A percentile compares a stretch with the other conserved stretches of the same genome.
phyloP scores from a whole-genome alignment of 2,797 vertebrate species.

The Schizopygopsis pylzovi region DNA sequence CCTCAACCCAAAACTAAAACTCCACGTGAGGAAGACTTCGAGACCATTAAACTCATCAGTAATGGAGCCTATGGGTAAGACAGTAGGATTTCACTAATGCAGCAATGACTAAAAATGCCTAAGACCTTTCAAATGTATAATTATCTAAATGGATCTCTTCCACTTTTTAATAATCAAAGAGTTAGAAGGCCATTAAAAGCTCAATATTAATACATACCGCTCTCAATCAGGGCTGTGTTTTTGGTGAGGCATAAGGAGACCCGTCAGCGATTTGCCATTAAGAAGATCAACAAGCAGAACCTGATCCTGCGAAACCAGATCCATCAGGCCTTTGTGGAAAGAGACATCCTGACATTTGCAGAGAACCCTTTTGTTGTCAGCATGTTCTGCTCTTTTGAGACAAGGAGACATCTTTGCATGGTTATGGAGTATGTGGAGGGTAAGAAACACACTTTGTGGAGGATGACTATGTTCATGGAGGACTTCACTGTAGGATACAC shows the following conservation, averaged over 20 bases:
- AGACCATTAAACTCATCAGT: slow-evolving; percentile 96
- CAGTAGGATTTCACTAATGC: too few relatives aligned
- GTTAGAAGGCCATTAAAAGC: neutral
- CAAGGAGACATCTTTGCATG: slow-evolving; percentile 94
- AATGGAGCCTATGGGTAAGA: slow-evolving; percentile 95
- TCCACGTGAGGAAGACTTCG: slow-evolving; percentile 93
- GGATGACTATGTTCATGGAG: neutral
- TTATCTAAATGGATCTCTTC: neutral
- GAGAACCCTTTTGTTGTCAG: slow-evolving; percentile 98
- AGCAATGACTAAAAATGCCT: neutral
- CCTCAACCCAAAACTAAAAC: slow-evolving; percentile 79
- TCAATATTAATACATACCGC: neutral
- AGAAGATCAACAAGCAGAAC: slow-evolving; percentile 99
- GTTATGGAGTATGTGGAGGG: slow-evolving; percentile 99
- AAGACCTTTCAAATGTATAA: neutral
- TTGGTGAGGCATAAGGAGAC: slow-evolving; percentile 93
- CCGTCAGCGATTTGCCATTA: slow-evolving; percentile 96
- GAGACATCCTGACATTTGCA: slow-evolving; percentile 94
- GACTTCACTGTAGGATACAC: neutral
- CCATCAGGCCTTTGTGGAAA: slow-evolving; percentile 96
- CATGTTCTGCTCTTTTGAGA: slow-evolving; percentile 99
- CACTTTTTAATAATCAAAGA: neutral
- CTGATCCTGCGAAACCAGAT: slow-evolving; percentile 95
- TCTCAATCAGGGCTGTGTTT: slow-evolving; percentile 84
- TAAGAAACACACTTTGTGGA: slow-evolving; percentile 64